A percentile compares a stretch with the other conserved stretches of the same genome.
These are phyloP conservation scores for Allolobophora icterica DNA, from an alignment of 2,888 invertebrate genomes.

Conservation along the genomic window DNA sequence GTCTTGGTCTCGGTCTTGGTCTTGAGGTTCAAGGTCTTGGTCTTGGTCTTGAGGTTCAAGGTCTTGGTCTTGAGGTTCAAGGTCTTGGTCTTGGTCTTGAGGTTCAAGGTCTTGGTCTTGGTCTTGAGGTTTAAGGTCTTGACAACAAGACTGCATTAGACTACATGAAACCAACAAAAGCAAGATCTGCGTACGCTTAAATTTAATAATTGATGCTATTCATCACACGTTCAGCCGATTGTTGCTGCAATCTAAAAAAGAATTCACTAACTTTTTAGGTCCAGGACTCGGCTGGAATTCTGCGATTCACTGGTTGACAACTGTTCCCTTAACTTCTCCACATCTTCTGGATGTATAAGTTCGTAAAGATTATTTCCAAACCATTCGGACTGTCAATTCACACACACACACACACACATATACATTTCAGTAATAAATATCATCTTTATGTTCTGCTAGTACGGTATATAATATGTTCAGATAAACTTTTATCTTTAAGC, in stretches of 20 bases:
- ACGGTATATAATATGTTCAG: no score
- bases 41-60: no score
- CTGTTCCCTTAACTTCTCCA: slow-evolving; percentile 92
- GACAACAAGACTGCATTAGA: no score
- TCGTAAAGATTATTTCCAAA: slow-evolving; percentile 91
- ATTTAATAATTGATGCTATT: neutral
- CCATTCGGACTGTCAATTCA: slow-evolving; percentile 82
- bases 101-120: no score
- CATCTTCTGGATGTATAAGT: slow-evolving; percentile 95
- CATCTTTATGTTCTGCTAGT: no score
- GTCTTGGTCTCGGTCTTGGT: no score
- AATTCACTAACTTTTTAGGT: slow-evolving; percentile 79
- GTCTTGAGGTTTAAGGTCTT: no score
- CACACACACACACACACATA: slow-evolving; percentile 1
- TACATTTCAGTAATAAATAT: neutral
- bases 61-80: no score
- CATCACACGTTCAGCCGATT: neutral
- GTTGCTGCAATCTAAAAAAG: neutral
- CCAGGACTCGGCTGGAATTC: slow-evolving; percentile 87
- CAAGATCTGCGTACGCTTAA: neutral
- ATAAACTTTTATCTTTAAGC: neutral
- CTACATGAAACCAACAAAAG: neutral
- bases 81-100: no score
- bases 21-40: no score
- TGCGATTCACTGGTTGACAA: slow-evolving; percentile 94